Base-by-base conservation (phyloP, 2,888 invertebrate species). In the Eristalinus aeneus region DNA sequence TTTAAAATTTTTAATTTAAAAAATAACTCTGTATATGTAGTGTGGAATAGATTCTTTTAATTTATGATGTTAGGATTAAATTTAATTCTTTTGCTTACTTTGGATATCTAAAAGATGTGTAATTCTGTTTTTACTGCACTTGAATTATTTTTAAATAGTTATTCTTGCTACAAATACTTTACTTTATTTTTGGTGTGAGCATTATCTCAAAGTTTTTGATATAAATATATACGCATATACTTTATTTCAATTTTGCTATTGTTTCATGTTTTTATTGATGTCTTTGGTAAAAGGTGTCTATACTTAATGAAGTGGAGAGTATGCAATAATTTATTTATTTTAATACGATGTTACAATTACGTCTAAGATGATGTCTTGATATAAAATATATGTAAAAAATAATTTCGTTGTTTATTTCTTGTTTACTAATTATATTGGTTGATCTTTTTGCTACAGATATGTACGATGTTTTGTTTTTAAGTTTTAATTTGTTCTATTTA, bases 391-490 rank as follows among this genome's bases (percentile, higher is more conserved):
- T 61, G 86, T 86, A 82, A 83, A 87, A 87, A 87, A 87, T 83
- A 87, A 87, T 75, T 87, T 87, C 87, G 87, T 87, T 87, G 87
- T 87, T 83, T 87, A 76, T 78, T 83, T 86, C 82, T 85, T 72
- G 68, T 77, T 84, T 80, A 75, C 68, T 77, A 74, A 82, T 82
- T 86, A 77, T 65, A 82, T 82, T 72, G 65, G 16, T 78, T 76
- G 72, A 73, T 76, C n/a, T 73, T 73, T 34, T 56, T 85, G 72
- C 76, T 75, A 68, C 63, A 76, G 81, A 81, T 85, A 85, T 81
- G 67, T 73, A 64, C 54, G 61, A 34, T 74, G 46, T 75, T 22
- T 69, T 31, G n/a, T 56, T 60, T 58, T 36, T 54, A 60, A 56
- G 20, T 63, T 22, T 73, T 31, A 22, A 31, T 34, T 56, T 32